Conservation (phyloP, 1,140 invertebrate genomes). For the Caenorhabditis latens region DNA sequence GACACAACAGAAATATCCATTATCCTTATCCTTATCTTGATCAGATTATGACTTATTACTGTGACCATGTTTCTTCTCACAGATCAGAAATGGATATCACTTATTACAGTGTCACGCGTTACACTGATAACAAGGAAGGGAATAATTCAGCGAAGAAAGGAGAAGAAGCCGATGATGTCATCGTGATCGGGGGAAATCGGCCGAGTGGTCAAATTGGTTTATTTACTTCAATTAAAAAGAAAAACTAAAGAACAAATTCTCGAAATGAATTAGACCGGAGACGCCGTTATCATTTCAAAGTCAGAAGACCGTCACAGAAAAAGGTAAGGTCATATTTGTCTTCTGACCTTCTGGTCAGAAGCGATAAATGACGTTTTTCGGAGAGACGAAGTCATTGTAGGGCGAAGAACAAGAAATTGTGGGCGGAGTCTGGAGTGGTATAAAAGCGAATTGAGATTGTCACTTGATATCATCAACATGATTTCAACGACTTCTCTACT, state of each 20-base stretch:
- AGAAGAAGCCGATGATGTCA: slow-evolving; percentile 31
- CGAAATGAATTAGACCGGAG: not conserved
- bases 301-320: slow-evolving; percentile 5
- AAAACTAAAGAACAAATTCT: slow-evolving; percentile 32
- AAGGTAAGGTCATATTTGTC: slow-evolving; percentile 29
- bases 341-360: slow-evolving; percentile 6
- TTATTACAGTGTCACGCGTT: not conserved
- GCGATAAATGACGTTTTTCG: slow-evolving; percentile 34
- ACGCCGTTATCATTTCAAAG: not conserved
- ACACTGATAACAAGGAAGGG: not conserved
- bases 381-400: slow-evolving; percentile 15
- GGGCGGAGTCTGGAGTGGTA: slow-evolving; percentile 20
- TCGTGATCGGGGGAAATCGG: not conserved
- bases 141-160: not conserved
- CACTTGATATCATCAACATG: slow-evolving; percentile 49
- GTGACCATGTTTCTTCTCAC: not conserved
- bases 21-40: too few species aligned
- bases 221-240: not conserved
- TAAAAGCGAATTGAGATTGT: slow-evolving; percentile 48
- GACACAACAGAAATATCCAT: too few species aligned
- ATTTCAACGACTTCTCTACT: slow-evolving; percentile 42
- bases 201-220: not conserved
- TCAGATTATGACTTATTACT: too few species aligned
- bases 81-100: slow-evolving; percentile 9
- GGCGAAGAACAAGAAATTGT: slow-evolving; percentile 43